Evolutionary conservation across 2,797 vertebrate genomes (phyloP), one percentile per base, ranked within the genome.

Genomic region (Sparidentex hasta): DNA sequence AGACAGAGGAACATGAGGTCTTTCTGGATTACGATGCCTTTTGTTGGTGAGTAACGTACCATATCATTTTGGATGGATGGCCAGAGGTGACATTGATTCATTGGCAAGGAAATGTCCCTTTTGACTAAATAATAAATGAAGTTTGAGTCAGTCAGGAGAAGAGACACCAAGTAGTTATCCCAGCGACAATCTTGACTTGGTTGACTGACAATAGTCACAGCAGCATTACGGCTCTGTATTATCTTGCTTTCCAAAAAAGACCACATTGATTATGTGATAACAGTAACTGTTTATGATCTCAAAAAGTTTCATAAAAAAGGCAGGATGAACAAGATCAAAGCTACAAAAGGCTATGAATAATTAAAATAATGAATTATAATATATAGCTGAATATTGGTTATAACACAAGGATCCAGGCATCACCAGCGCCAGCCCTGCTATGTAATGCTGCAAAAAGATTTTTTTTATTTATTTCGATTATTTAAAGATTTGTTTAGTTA

Each of bases 31-130:
- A 38, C 2, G 6, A 38, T 1, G 0, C n/a, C 50, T 59, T 18
- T 79, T 57, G 0, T 68, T 29, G 64, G 84, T 89, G 64, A 87
- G 82, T 85, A 23, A 71, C n/a, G 5, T 21, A 21, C 12, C 0
- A 1, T 29, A 16, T 12, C 9, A 1, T 38, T 55, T 54, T 41
- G 11, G 20, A 27, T 21, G 5, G n/a, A 29, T 2, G 14, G 6
- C 5, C 3, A 17, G 4, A 50, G 52, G 17, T 38, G 20, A 59
- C 8, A 3, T 55, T 29, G 3, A 41, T 23, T 58, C 11, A 7
- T 27, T 5, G 1, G 5, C 18, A 7, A 68, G 18, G 18, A 41
- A 3, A 23, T 70, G 18, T 29, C 8, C 17, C 7, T 5, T 27
- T 62, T 55, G 1, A 55, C 12, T 3, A 25, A 6, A 9, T 29